These are phyloP conservation scores for Microchrysa polita DNA, from an alignment of 2,888 invertebrate genomes.

Conservation along the genomic window DNA sequence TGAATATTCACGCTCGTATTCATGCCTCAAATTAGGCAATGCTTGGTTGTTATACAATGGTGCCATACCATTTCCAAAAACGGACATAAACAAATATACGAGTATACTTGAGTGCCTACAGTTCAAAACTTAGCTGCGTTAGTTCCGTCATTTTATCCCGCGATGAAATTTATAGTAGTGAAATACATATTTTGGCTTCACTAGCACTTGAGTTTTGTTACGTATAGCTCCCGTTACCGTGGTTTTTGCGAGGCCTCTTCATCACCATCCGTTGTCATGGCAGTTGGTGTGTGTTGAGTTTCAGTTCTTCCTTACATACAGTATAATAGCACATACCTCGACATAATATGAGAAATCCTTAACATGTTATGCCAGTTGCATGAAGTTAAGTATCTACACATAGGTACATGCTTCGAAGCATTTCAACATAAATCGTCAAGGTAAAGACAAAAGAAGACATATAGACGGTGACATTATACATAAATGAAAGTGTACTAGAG, in stretches of 20 bases:
- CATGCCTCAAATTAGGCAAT: no score
- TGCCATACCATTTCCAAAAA: no score
- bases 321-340: no score
- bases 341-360: constrained; percentile 9
- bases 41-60: no score
- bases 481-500: not conserved
- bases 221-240: no score
- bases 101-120: no score
- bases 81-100: no score
- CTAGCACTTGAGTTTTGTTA: constrained; percentile 1
- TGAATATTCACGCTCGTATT: no score
- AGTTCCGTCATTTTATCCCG: constrained; percentile 15
- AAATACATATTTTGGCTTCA: constrained; percentile 11
- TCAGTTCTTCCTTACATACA: no score
- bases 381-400: no score
- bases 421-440: constrained; percentile 40
- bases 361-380: not conserved
- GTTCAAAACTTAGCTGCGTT: constrained; percentile 2
- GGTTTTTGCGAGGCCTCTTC: not conserved
- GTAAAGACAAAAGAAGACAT: constrained; percentile 36
- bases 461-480: no score
- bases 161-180: constrained; percentile 28
- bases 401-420: constrained; percentile 25
- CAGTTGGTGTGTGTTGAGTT: not conserved
- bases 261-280: not conserved